Evolutionary conservation across 1,140 invertebrate genomes (phyloP).

Genomic region (Apis florea): DNA sequence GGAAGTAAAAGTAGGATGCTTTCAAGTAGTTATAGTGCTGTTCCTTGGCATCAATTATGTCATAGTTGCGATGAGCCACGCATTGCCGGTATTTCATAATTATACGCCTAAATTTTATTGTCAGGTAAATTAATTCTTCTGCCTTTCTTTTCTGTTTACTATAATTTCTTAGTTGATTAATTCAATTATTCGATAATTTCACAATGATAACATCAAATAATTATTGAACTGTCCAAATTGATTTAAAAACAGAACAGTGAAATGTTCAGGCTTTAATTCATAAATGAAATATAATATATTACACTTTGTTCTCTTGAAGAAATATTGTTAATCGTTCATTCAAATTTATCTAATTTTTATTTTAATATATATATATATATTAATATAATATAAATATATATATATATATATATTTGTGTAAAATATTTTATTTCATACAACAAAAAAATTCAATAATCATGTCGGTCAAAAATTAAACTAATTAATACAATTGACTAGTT

Average conservation of each 20-base stretch:
- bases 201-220: too few relatives aligned
- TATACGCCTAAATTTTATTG: constrained; percentile 80
- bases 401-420: neutral
- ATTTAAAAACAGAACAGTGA: neutral
- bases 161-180: neutral
- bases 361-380: too few relatives aligned
- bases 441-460: neutral
- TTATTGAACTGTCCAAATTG: neutral
- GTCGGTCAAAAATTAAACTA: neutral
- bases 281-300: neutral
- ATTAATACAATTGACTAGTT: neutral
- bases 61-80: constrained; percentile 79
- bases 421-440: neutral
- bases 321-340: neutral
- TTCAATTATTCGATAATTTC: neutral
- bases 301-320: neutral
- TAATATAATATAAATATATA: too few relatives aligned
- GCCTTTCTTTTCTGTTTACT: neutral
- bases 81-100: constrained; percentile 77
- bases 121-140: constrained; percentile 67
- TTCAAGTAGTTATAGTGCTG: constrained; percentile 77
- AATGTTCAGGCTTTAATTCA: neutral
- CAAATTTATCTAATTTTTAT: neutral
- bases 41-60: constrained; percentile 79
- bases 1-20: constrained; percentile 73